Evolutionary conservation across 2,888 invertebrate genomes (phyloP), one percentile per base, ranked within the genome.

Genomic region (Halocaridina rubra): DNA sequence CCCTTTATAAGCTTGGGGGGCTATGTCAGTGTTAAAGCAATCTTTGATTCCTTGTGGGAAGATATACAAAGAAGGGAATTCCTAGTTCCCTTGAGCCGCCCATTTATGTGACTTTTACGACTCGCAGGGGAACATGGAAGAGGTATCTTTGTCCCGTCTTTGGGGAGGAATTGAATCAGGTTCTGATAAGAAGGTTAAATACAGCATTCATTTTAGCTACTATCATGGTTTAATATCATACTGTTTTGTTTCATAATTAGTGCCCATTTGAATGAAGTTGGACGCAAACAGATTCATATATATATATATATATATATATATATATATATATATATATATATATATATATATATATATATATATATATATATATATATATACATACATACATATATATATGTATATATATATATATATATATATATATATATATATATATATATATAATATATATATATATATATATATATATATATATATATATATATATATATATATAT

Each of bases 401-500:
- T 67, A 27, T 1, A 67, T 5, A 8, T 5, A 27, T 29, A 67
- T 67, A 27, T 67, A 7, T 46, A 3, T 27, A 27, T 24, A 7
- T 24, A 67, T 24, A 67, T 67, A 29, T 67, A 27, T 67, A 24
- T 74, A 27, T 67, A 29, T 67, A 67, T 67, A 67, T 27, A 67
- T 67, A 29, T 67, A 67, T 29, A 67, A 1, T 22, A 30, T 74
- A 10, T 74, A 74, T 74, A 69, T 69, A 69, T 1, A 24, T 24
- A 69, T 24, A 27, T 69, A 69, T 69, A 27, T 69, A 69, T 69
- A 27, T 69, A 69, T 69, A 24, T 69, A 24, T 69, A 24, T 24
- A 69, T 24, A 69, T 69, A 69, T 69, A 69, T 24, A 69, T 24
- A 69, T 24, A 69, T 24, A 69, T 27, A 69, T 69, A 69, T 27